Conservation (phyloP, 2,797 vertebrate species). For the Sternarchorhynchus goeldii region DNA sequence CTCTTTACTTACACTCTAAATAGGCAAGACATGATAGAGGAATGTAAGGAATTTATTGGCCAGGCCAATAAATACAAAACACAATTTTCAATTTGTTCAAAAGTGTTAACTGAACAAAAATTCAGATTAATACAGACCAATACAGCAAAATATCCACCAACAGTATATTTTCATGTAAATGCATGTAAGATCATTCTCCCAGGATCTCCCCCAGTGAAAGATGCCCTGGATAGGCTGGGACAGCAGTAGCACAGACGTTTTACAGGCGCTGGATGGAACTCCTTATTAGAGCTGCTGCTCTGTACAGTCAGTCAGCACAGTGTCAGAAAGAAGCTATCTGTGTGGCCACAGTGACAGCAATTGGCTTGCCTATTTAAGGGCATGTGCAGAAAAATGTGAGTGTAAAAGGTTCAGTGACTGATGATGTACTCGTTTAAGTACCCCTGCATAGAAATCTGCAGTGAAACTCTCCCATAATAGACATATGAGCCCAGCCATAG, state of each 20-base stretch:
- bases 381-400: too few species aligned
- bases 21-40: too few species aligned
- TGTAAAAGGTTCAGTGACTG: too few species aligned
- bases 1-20: conserved; percentile 23
- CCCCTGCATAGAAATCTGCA: too few species aligned
- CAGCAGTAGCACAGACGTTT: conserved; percentile 65
- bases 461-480: too few species aligned
- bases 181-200: conserved; percentile 51
- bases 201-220: conserved; percentile 65
- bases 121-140: too few species aligned
- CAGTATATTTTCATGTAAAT: not conserved
- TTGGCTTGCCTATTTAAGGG: conserved; percentile 57
- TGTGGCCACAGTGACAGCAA: conserved; percentile 70
- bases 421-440: too few species aligned
- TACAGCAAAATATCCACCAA: not conserved
- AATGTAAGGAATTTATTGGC: too few species aligned
- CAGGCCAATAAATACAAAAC: too few species aligned
- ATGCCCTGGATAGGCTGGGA: conserved; percentile 62
- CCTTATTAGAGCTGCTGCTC: conserved; percentile 62
- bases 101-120: too few species aligned
- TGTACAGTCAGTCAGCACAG: conserved; percentile 50
- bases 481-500: too few species aligned
- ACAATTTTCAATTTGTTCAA: too few species aligned
- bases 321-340: conserved; percentile 65
- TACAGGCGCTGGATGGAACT: conserved; percentile 63